A percentile compares a stretch with the other conserved stretches of the same genome.
phyloP scores from a whole-genome alignment of 1,140 invertebrate genomes.

The Leptopilina boulardi region DNA sequence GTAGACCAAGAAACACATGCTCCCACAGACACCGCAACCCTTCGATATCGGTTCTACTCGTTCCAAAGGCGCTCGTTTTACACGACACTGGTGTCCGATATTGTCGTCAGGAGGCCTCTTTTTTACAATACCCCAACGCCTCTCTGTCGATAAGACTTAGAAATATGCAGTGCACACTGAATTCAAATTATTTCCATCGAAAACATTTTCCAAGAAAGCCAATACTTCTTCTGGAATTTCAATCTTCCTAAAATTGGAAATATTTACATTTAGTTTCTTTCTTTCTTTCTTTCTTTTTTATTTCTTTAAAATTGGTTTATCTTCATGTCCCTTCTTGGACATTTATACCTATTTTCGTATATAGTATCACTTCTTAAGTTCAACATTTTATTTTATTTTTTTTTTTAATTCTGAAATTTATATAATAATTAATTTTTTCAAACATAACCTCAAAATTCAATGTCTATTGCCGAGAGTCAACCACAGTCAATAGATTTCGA shows the following conservation, averaged over 20 bases:
- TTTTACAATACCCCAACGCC: conserved; percentile 45
- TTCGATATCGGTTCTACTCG: conserved; percentile 42
- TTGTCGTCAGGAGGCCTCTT: conserved; percentile 53
- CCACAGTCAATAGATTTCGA: no score
- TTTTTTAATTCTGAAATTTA: no score
- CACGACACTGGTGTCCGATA: conserved; percentile 56
- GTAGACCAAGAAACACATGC: conserved; percentile 42
- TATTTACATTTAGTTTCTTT: not conserved
- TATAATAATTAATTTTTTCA: no score
- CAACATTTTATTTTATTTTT: no score
- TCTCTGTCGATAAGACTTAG: conserved; percentile 52
- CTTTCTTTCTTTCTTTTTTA: not conserved
- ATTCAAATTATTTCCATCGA: conserved; percentile 28
- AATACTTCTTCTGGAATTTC: conserved; percentile 21
- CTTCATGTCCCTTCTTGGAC: not conserved
- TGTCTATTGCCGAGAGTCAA: no score
- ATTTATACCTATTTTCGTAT: not conserved
- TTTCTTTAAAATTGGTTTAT: not conserved
- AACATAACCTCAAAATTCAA: no score
- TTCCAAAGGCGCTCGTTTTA: conserved; percentile 52
- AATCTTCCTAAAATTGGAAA: not conserved
- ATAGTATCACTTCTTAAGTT: no score
- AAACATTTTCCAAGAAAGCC: conserved; percentile 16
- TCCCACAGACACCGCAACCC: conserved; percentile 40
- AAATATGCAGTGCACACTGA: conserved; percentile 29